Percentiles rank a stretch among this genome's conserved stretches.
Conservation (phyloP, 2,888 invertebrate species). For the Microdon myrmicae region DNA sequence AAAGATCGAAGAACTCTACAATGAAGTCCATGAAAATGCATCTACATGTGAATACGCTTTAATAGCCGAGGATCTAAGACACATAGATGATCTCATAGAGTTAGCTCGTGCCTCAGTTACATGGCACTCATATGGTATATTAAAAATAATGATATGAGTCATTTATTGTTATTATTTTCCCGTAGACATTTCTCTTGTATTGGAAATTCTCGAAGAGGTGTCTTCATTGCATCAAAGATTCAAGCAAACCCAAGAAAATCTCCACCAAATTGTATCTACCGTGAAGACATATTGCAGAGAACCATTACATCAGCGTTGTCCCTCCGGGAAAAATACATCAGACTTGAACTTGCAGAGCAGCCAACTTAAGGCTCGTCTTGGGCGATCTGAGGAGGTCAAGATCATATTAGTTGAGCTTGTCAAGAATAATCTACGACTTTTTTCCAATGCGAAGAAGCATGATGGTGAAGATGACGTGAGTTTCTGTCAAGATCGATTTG, state of each 20-base stretch:
- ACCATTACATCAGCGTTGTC: conserved; percentile 81
- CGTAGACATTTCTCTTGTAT: conserved; percentile 57
- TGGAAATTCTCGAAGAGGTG: conserved; percentile 57
- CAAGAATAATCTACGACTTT: conserved; percentile 61
- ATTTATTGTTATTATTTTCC: too few species aligned
- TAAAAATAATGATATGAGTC: too few species aligned
- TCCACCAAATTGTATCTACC: conserved; percentile 70
- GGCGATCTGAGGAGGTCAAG: conserved; percentile 61
- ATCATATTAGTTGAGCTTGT: conserved; percentile 59
- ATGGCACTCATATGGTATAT: conserved; percentile 85
- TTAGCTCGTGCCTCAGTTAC: conserved; percentile 76
- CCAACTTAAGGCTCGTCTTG: conserved; percentile 57
- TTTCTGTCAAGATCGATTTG: neutral
- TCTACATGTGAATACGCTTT: conserved; percentile 81
- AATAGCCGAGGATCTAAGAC: conserved; percentile 78
- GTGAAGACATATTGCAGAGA: conserved; percentile 78
- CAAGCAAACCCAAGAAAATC: conserved; percentile 71
- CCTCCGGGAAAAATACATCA: conserved; percentile 59
- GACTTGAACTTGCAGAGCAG: conserved; percentile 61
- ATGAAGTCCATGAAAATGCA: conserved; percentile 78
- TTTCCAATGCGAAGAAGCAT: conserved; percentile 58
- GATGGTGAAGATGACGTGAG: conserved; percentile 57
- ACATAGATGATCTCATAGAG: conserved; percentile 77
- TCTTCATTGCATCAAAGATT: conserved; percentile 57
- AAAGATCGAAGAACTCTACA: conserved; percentile 81